These are phyloP conservation scores for Erannis defoliaria DNA, from an alignment of 2,888 invertebrate species.

Conservation along the genomic window DNA sequence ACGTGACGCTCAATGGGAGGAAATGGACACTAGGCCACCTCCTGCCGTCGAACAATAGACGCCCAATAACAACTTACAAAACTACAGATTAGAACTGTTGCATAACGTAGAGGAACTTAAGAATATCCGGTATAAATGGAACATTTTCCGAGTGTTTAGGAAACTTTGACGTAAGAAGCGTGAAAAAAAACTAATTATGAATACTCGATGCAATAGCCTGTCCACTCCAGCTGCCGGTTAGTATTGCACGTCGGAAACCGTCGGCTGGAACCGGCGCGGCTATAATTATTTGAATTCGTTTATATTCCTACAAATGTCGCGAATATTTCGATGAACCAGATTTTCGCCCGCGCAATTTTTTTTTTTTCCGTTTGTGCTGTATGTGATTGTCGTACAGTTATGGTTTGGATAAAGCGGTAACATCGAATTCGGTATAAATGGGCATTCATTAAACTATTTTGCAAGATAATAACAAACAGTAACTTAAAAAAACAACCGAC, in stretches of 20 bases:
- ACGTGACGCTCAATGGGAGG: constrained; percentile 40
- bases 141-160: constrained; percentile 17
- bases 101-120: background rate
- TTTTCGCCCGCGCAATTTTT: background rate
- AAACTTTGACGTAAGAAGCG: constrained; percentile 35
- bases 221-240: constrained; percentile 22
- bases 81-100: constrained; percentile 6
- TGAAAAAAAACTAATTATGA: constrained; percentile 39
- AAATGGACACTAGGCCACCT: constrained; percentile 41
- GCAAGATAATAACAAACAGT: too few species aligned
- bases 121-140: constrained; percentile 2
- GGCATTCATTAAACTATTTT: too few species aligned
- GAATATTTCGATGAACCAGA: background rate
- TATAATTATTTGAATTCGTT: constrained; percentile 14
- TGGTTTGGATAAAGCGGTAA: too few species aligned
- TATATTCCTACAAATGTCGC: constrained; percentile 24
- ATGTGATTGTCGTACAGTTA: too few species aligned
- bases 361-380: too few species aligned
- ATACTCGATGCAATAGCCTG: constrained; percentile 31
- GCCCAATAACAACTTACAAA: constrained; percentile 20
- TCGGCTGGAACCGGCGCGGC: background rate
- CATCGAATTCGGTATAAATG: too few species aligned
- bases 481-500: too few species aligned
- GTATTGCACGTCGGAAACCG: constrained; percentile 29
- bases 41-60: constrained; percentile 32